Evolutionary conservation across 2,888 invertebrate species (phyloP), one percentile per base, ranked within the genome.

Genomic region (Timema podura): DNA sequence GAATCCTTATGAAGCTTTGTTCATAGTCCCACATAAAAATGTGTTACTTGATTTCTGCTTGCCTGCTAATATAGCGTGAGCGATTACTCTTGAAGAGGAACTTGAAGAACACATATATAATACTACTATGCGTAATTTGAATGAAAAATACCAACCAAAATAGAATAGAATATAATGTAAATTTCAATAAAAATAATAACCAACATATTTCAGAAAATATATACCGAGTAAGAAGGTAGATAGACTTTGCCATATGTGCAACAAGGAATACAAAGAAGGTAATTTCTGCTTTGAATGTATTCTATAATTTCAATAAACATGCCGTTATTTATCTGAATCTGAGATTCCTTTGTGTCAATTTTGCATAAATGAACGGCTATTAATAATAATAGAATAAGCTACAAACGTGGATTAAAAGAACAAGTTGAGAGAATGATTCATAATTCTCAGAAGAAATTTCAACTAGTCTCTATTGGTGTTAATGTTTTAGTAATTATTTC

Each of bases 21-120:
- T 54, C 54, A 16, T 13, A 6, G 11, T 54, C 16, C 54, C 54
- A 10, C 54, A 54, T 6, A 7, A 54, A 7, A 54, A 54, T n/a
- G n/a, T 54, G n/a, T n/a, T 54, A 16, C 54, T 54, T 54, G 54
- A 54, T 54, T 54, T 10, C 11, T 54, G 54, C 6, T 54, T 54
- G 54, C 54, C 54, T 15, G 13, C 54, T 54, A 16, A 54, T 7
- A 54, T 54, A 54, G 54, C 54, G 6, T 6, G 54, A 54, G 11
- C 13, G 10, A 49, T 49, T 11, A 11, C 9, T 11, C 9, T 11
- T 9, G 49, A 49, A 49, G 9, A 54, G 16, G n/a, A 6, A 54
- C 11, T 54, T 54, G 54, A 54, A 54, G 13, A 13, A 15, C 54
- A 54, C 16, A 13, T 54, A 13, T 54, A 13, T 15, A 54, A 54